Evolutionary conservation across 2,113 vertebrate genomes (phyloP), one percentile per base, ranked within the genome.

Genomic region (Gorsachius goisagi): DNA sequence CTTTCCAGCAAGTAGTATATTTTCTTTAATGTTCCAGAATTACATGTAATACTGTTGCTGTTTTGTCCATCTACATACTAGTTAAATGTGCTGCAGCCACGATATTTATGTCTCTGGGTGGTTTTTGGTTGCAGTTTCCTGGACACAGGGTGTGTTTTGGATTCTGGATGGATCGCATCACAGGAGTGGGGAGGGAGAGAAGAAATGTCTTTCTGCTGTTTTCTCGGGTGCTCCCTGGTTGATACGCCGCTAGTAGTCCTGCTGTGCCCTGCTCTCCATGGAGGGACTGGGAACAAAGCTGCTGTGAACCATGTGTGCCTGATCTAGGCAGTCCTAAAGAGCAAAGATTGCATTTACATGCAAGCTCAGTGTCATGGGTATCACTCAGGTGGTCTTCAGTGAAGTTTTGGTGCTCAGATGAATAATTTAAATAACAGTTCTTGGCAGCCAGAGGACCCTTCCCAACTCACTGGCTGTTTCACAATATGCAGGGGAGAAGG

Each of bases 51-150:
- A 55, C 32, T 69, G 33, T 94, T 89, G 90, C 91, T 95, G 85
- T 89, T 96, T 97, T 92, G 86, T 80, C 81, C 68, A 81, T 93
- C 88, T 94, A 89, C 89, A 91, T 72, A 53, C 71, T 44, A 59
- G 53, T 88, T 56, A 88, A 95, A 94, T 23, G 56, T 89, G 53
- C 77, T 85, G 82, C 63, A 58, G 21, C 78, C 64, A 63, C 1
- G 1, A 21, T 66, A 47, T 91, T 95, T 85, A 41, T 78, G 55
- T 83, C 72, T 90, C 71, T 0, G 19, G 28, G 53, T 80, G 50
- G 63, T 56, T 87, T 96, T 95, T 66, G 63, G 64, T 96, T 96
- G 32, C 41, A 45, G 73, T 80, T 86, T 95, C 83, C 74, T 83
- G 85, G 73, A 96, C 72, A 60, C 60, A 28, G 53, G 62, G 15